Percentiles rank a stretch among this genome's conserved stretches.
Evolutionary conservation across 1,140 invertebrate species (phyloP).

Genomic region (Dendroctonus ponderosae): DNA sequence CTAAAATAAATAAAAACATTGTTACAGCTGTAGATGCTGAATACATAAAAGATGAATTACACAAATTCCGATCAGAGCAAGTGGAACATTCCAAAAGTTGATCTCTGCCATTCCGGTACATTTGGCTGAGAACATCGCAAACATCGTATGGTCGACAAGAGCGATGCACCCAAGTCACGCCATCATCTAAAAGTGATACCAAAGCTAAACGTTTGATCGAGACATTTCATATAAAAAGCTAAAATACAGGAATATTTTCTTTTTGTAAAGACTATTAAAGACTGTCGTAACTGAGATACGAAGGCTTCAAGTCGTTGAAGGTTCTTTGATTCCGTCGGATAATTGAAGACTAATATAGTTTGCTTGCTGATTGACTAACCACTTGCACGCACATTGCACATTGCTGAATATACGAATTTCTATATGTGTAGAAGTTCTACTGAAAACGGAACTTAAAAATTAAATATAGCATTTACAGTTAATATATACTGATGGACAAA

Average conservation of each 20-base stretch:
- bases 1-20: neutral
- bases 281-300: too few species aligned
- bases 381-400: too few species aligned
- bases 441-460: neutral
- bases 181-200: slow-evolving; percentile 26
- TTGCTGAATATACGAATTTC: too few species aligned
- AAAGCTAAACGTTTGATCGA: neutral
- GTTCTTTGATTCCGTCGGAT: too few species aligned
- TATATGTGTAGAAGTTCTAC: too few species aligned
- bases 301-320: too few species aligned
- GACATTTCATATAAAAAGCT: neutral
- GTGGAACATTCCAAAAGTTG: slow-evolving; percentile 23
- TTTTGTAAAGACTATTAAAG: too few species aligned
- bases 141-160: slow-evolving; percentile 29
- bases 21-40: neutral
- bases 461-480: too few species aligned
- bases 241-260: neutral
- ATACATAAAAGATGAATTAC: slow-evolving; percentile 9
- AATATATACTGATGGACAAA: too few species aligned
- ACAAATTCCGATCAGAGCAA: slow-evolving; percentile 25
- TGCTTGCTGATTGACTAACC: too few species aligned
- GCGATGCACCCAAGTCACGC: slow-evolving; percentile 30
- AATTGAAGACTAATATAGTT: too few species aligned
- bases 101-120: slow-evolving; percentile 22
- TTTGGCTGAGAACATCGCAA: slow-evolving; percentile 5